Base-by-base conservation (phyloP, 1,140 invertebrate genomes). In the Agrilus planipennis region DNA sequence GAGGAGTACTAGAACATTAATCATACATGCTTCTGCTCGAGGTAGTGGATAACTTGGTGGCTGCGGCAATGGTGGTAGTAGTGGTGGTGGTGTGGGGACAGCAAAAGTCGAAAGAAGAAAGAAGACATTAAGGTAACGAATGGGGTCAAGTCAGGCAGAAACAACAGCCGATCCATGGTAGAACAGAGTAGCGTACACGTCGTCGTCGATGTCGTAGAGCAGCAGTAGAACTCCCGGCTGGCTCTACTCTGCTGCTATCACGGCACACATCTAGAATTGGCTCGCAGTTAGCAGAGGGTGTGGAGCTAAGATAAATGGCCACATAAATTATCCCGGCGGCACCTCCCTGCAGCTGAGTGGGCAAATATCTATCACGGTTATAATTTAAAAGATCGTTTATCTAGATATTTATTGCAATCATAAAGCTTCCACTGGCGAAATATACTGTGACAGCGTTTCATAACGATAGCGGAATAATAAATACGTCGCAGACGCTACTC, bases 221-320 rank as follows among this genome's bases (percentile, higher is more conserved):
- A n/a, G n/a, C n/a, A n/a, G n/a, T n/a, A n/a, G n/a, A n/a, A n/a
- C n/a, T n/a, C n/a, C n/a, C n/a, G n/a, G n/a, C n/a, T n/a, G n/a
- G n/a, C n/a, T n/a, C n/a, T n/a, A n/a, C n/a, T n/a, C n/a, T n/a
- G n/a, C n/a, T n/a, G n/a, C n/a, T n/a, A 58, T 61, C 57, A 45
- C 43, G 29, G 46, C 58, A 55, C 49, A 59, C 51, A 61, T 62
- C 58, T 62, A 50, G 57, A 62, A 62, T 61, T 62, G 57, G 60
- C 55, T 60, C 55, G 52, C 51, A 62, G 58, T 62, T 58, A 61
- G 59, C 58, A 59, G 58, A 60, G 60, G 60, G 60, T 61, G 60
- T 61, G 60, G 57, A 61, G 52, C 56, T 44, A 56, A 61, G 60
- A 62, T 62, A 61, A 62, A 62, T 62, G 58, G 53, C 42, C 35